Conservation (phyloP, 2,888 invertebrate species). For the Aspidiotus rigidus region DNA sequence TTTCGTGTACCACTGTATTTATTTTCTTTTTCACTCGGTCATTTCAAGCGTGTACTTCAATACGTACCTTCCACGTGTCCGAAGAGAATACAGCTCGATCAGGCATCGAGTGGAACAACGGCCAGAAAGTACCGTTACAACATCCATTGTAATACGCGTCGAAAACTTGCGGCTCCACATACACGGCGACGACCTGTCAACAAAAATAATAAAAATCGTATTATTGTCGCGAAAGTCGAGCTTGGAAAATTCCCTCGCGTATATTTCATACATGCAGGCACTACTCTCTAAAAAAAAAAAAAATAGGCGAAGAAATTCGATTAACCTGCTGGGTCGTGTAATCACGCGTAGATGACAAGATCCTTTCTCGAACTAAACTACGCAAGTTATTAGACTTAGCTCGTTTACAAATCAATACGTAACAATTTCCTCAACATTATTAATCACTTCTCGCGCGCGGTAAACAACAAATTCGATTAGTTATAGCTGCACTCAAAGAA, state of each 20-base stretch:
- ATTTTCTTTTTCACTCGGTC: neutral
- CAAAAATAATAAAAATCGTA: conserved; percentile 15
- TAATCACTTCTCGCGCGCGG: no score
- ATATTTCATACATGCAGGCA: neutral
- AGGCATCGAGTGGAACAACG: conserved; percentile 45
- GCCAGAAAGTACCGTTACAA: conserved; percentile 46
- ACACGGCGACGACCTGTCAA: conserved; percentile 41
- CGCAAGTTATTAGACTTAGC: no score
- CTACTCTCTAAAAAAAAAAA: neutral
- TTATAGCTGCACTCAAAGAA: no score
- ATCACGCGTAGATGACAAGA: no score
- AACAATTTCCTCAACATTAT: no score
- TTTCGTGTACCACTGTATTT: neutral
- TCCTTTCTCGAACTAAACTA: no score
- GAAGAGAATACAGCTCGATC: conserved; percentile 43
- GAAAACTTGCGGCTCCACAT: conserved; percentile 41
- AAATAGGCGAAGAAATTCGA: neutral
- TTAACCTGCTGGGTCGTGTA: no score
- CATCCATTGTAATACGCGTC: conserved; percentile 45
- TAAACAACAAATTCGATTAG: no score
- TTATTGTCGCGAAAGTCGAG: neutral
- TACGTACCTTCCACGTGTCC: conserved; percentile 43
- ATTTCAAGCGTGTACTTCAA: neutral
- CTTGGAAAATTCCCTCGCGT: neutral
- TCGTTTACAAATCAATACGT: no score